Evolutionary conservation across 2,113 vertebrate genomes (phyloP).

Genomic region (Cynoglossus semilaevis): DNA sequence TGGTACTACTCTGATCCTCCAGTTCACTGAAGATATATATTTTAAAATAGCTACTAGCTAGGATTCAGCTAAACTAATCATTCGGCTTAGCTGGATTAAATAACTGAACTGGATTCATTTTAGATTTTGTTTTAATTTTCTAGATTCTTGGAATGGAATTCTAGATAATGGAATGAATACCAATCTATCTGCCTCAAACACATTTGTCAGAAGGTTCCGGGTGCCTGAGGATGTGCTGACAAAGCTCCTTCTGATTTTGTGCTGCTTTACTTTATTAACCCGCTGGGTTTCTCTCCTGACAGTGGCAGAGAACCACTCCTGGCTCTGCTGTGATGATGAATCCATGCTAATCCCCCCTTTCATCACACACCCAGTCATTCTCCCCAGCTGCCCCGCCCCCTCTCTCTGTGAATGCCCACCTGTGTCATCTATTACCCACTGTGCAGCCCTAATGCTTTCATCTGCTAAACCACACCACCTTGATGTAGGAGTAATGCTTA

Average conservation of each 20-base stretch:
- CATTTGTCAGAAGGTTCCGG: too few relatives aligned
- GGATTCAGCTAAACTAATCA: too few relatives aligned
- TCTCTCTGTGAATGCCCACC: slow-evolving; percentile 45
- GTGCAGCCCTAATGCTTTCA: slow-evolving; percentile 51
- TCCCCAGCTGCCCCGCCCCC: slow-evolving; percentile 29
- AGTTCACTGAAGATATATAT: too few relatives aligned
- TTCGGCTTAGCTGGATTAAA: too few relatives aligned
- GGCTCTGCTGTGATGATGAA: slow-evolving; percentile 39
- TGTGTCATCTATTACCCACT: slow-evolving; percentile 55
- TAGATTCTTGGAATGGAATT: too few relatives aligned
- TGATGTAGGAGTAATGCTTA: slow-evolving; percentile 54
- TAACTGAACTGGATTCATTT: too few relatives aligned
- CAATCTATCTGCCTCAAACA: too few relatives aligned
- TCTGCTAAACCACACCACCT: slow-evolving; percentile 44
- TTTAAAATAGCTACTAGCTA: too few relatives aligned
- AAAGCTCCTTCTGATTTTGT: not conserved
- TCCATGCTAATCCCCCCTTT: slow-evolving; percentile 59
- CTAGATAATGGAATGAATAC: too few relatives aligned
- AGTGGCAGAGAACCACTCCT: slow-evolving; percentile 6
- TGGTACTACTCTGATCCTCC: too few relatives aligned
- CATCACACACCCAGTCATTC: slow-evolving; percentile 39
- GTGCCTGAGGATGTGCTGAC: too few relatives aligned
- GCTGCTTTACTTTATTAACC: slow-evolving; percentile 16
- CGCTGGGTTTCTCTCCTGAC: slow-evolving; percentile 13
- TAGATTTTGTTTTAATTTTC: too few relatives aligned